phyloP scores from a whole-genome alignment of 2,113 vertebrate genomes.

The Sakesphorus luctuosus region DNA sequence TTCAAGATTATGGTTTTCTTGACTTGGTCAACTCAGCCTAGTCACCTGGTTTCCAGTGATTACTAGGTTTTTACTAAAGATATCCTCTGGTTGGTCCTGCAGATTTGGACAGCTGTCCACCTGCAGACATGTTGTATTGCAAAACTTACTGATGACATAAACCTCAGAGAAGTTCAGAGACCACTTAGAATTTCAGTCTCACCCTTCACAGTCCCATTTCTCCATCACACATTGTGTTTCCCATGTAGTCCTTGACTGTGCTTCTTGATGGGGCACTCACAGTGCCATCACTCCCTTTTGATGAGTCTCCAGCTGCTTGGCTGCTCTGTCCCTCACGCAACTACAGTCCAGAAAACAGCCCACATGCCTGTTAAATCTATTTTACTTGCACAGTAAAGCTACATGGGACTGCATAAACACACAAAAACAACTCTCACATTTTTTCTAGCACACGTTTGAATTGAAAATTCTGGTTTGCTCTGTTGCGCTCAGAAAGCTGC shows the following conservation, averaged over 20 bases:
- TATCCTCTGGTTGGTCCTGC: not conserved
- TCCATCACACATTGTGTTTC: fast-evolving
- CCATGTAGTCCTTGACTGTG: not conserved
- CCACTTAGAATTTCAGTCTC: fast-evolving
- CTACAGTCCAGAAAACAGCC: not conserved
- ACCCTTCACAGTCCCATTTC: not conserved
- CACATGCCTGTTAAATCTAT: not conserved
- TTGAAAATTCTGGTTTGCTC: not conserved
- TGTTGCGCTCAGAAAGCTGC: not conserved
- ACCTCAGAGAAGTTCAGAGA: not conserved
- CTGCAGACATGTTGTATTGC: not conserved
- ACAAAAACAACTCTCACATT: not conserved
- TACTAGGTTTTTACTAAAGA: not conserved
- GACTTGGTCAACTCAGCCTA: not conserved
- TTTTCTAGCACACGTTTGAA: not conserved
- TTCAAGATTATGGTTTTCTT: not conserved
- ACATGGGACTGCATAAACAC: not conserved
- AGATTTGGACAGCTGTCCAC: not conserved
- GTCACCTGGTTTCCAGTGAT: not conserved
- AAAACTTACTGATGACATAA: not conserved
- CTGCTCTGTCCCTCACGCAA: not conserved
- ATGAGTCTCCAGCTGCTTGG: not conserved
- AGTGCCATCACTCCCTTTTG: not conserved
- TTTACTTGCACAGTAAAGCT: not conserved
- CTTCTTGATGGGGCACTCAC: not conserved